Percentiles rank a stretch among this genome's conserved stretches.
Conservation (phyloP, 2,113 vertebrate species). For the Phalacrocorax brasilianus region DNA sequence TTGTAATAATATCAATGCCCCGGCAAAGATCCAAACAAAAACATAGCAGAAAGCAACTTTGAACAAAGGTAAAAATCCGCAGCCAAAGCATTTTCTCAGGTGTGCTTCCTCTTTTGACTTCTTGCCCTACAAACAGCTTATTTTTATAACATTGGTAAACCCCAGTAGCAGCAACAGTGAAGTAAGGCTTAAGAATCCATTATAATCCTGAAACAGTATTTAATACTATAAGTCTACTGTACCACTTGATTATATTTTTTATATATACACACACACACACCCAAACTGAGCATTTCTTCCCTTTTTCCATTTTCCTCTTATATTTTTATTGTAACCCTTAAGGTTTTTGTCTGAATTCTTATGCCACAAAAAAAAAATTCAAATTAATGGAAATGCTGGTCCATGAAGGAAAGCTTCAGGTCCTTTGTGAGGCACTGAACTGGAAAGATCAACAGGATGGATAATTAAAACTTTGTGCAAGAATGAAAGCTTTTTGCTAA, state of each 20-base stretch:
- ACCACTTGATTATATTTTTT: not conserved
- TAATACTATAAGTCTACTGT: not conserved
- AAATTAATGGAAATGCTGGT: not conserved
- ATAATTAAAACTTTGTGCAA: slow-evolving; percentile 43
- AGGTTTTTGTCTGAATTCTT: not conserved
- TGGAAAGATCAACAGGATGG: slow-evolving; percentile 42
- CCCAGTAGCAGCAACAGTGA: not conserved
- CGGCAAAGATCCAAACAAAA: not conserved
- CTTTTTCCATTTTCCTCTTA: not conserved
- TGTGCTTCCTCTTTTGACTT: not conserved
- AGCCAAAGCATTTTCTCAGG: not conserved
- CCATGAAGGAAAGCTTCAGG: not conserved
- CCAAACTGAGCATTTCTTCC: not conserved
- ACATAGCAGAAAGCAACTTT: not conserved
- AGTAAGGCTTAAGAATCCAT: not conserved
- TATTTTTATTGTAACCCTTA: not conserved
- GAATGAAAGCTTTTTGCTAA: slow-evolving; percentile 43
- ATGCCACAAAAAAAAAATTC: not conserved
- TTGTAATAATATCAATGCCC: not conserved
- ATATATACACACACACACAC: not conserved
- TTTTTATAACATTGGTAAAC: not conserved
- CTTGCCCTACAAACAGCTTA: not conserved
- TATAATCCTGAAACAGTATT: not conserved
- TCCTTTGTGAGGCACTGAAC: slow-evolving; percentile 10
- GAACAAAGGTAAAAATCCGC: not conserved